A percentile compares a stretch with the other conserved stretches of the same genome.
phyloP scores from a whole-genome alignment of 2,797 vertebrate genomes.

The Spinibarbus caldwelli region DNA sequence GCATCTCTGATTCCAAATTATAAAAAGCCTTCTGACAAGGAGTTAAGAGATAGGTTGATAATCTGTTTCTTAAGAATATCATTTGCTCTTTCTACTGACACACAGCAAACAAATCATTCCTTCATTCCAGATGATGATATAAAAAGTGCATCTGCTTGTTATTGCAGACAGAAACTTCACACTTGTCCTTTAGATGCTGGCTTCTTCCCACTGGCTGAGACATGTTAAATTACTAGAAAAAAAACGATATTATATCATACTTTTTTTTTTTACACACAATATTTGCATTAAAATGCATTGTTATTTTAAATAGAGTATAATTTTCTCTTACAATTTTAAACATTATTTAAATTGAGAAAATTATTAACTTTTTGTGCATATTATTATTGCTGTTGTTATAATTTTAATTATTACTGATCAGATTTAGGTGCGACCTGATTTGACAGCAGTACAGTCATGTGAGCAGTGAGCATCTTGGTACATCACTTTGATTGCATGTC shows the following conservation, averaged over 20 bases:
- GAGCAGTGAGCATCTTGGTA: constrained; percentile 37
- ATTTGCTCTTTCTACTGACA: neutral
- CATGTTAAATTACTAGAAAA: neutral
- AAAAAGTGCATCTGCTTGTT: constrained; percentile 67
- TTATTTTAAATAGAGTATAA: neutral
- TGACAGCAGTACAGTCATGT: neutral
- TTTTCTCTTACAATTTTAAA: neutral
- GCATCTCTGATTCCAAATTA: neutral
- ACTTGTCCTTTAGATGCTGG: neutral
- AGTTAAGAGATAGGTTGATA: neutral
- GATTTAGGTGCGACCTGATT: neutral
- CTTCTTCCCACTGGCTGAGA: neutral
- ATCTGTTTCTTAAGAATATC: neutral
- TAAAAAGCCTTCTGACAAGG: too few species aligned
- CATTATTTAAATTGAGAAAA: neutral
- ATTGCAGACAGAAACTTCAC: constrained; percentile 75
- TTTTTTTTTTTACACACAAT: neutral
- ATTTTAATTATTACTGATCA: neutral
- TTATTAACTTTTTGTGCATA: neutral
- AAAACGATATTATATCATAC: neutral
- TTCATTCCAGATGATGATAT: neutral
- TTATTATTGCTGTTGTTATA: neutral
- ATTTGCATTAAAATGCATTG: neutral
- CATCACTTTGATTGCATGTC: constrained; percentile 43
- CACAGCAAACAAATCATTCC: neutral